Evolutionary conservation across 2,797 vertebrate genomes (phyloP).

Genomic region (Mormyrus hasselquistii): DNA sequence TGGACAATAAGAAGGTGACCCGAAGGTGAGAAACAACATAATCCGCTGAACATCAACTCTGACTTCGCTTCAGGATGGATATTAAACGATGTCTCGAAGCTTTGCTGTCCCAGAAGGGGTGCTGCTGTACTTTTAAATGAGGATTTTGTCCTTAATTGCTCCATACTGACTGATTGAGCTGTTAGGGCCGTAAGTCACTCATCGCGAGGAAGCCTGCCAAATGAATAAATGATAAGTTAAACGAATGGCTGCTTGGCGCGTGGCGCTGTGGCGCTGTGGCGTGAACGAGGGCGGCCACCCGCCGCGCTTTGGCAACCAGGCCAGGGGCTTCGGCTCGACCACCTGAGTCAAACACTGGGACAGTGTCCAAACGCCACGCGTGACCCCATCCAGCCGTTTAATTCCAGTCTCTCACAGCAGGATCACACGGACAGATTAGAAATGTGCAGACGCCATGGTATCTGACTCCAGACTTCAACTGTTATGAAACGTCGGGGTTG

Average conservation of each 20-base stretch:
- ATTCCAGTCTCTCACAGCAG: neutral
- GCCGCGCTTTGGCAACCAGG: neutral
- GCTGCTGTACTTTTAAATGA: neutral
- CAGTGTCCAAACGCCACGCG: neutral
- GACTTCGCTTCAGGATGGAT: neutral
- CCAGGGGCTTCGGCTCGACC: neutral
- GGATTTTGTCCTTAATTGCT: neutral
- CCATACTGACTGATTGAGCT: slow-evolving; percentile 5
- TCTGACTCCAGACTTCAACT: neutral
- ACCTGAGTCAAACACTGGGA: slow-evolving; percentile 2
- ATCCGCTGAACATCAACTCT: neutral
- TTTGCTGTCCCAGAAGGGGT: neutral
- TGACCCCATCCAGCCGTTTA: neutral
- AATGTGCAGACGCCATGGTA: neutral
- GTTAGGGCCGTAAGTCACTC: slow-evolving; percentile 3
- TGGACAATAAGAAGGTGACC: neutral
- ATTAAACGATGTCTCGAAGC: neutral
- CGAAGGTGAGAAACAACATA: neutral
- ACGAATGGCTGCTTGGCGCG: neutral
- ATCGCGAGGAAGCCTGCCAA: neutral
- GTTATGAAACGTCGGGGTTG: neutral
- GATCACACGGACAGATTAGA: neutral
- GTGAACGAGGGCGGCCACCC: neutral
- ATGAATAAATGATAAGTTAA: slow-evolving; percentile 10
- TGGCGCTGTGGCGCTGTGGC: no score